Base-by-base conservation (phyloP, 2,113 vertebrate genomes). In the Heteronetta atricapilla region DNA sequence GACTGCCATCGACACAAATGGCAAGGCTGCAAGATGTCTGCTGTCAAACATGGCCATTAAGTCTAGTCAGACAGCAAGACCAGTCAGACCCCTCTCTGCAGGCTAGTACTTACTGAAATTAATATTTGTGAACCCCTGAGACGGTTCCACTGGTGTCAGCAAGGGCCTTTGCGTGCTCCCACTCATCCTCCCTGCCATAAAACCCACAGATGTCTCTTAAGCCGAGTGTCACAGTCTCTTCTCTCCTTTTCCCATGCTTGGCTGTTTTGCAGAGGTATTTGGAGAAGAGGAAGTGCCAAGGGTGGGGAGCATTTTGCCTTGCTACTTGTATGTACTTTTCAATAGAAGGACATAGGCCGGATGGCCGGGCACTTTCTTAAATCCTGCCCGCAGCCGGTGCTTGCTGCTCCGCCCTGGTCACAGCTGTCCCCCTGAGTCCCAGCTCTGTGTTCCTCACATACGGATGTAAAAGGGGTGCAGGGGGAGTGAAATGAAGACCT, bases 291-390 rank as follows among this genome's bases (percentile, higher is more conserved):
- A 59, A 69, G 42, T 13, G n/a, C 68, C 53, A 26, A 38, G 53
- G 40, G 31, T 33, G 7, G 2, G n/a, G 12, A 64, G 23, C 15
- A 0, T 77, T 72, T 64, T 69, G 52, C 58, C 6, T 2, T n/a
- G 6, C 17, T 48, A 9, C 4, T 10, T 2, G 22, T 14, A 10
- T 0, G 0, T 29, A 2, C 34, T 56, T 80, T 64, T 16, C 69
- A 34, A 5, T 11, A 3, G 50, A 19, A 62, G 48, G 48, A 50
- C 22, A 13, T 13, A 50, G 23, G 29, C 0, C 0, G 42, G 50
- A 53, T 69, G 58, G 0, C 34, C 11, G 11, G 3, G 4, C 33
- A 68, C 33, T 1, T 0, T 6, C 53, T 31, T 13, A 29, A 36
- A 53, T 52, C 26, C 48, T 29, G 18, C 18, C 20, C 29, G 19